Conservation (phyloP, 2,113 vertebrate species). For the Hippocampus abdominalis region DNA sequence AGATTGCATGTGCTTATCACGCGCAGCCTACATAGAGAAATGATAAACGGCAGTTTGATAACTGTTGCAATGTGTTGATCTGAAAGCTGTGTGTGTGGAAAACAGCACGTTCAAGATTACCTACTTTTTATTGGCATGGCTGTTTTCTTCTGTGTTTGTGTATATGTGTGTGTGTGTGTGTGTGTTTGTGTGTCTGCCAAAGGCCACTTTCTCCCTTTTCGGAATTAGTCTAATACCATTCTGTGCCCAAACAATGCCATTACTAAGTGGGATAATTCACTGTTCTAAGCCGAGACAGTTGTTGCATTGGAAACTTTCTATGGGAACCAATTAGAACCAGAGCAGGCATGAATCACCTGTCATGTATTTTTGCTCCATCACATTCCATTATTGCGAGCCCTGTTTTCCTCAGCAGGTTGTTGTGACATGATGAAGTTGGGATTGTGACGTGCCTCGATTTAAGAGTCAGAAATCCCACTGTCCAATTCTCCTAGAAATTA, state of each 20-base stretch:
- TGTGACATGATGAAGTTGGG: slow-evolving; percentile 4
- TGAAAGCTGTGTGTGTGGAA: not conserved
- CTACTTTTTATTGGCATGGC: slow-evolving; percentile 29
- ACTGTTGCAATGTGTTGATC: not conserved
- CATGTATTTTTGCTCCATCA: not conserved
- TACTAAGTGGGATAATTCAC: slow-evolving; percentile 30
- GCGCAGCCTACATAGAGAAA: not conserved
- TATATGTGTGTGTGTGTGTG: not conserved
- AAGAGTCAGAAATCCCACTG: slow-evolving; percentile 31
- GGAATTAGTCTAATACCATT: slow-evolving; percentile 52
- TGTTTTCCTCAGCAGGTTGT: not conserved
- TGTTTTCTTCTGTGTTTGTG: slow-evolving; percentile 14
- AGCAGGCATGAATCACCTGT: not conserved
- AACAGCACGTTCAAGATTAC: slow-evolving; percentile 21
- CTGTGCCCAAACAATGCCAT: slow-evolving; percentile 31
- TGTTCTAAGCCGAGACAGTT: slow-evolving; percentile 28
- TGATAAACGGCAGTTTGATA: not conserved
- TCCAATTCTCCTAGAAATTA: slow-evolving; percentile 10
- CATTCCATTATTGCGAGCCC: not conserved
- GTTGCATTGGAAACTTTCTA: slow-evolving; percentile 5
- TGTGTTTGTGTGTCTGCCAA: slow-evolving; percentile 15
- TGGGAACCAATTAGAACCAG: not conserved
- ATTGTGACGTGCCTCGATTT: slow-evolving; percentile 26
- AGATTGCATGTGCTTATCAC: not conserved
- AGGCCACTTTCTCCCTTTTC: slow-evolving; percentile 35